Evolutionary conservation across 2,113 vertebrate genomes (phyloP).

Genomic region (Agapornis roseicollis): DNA sequence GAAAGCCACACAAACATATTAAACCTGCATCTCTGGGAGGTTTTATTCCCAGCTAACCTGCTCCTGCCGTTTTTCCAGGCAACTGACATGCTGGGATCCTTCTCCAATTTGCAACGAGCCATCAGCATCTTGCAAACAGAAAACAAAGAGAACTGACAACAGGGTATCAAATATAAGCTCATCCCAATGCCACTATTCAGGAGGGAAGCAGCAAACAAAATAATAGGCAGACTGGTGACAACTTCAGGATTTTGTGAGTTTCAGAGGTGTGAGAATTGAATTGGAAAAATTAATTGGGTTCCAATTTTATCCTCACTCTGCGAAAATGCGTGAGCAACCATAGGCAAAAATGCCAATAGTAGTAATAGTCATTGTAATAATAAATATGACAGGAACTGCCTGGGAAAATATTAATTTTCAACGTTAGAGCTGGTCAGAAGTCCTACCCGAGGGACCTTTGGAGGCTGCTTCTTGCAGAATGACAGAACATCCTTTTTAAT

Average conservation of each 20-base stretch:
- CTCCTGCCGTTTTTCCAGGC: not conserved
- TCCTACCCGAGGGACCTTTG: not conserved
- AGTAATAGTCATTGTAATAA: not conserved
- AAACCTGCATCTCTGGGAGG: not conserved
- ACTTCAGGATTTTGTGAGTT: not conserved
- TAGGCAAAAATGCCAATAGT: slow-evolving; percentile 4
- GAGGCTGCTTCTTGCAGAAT: not conserved
- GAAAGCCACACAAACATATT: not conserved
- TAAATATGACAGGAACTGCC: not conserved
- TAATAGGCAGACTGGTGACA: not conserved
- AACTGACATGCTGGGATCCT: not conserved
- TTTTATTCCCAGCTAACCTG: not conserved
- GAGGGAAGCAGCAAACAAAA: not conserved
- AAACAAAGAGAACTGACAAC: slow-evolving; percentile 21
- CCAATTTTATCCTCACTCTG: not conserved
- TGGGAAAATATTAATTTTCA: not conserved
- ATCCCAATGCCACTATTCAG: not conserved
- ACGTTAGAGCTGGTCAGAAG: not conserved
- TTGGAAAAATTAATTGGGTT: slow-evolving; percentile 45
- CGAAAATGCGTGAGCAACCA: not conserved
- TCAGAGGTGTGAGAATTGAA: not conserved
- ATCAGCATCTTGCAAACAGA: not conserved
- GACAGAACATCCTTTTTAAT: not conserved
- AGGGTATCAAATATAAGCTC: not conserved
- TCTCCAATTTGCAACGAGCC: not conserved